Percentiles rank a stretch among this genome's conserved stretches.
Evolutionary conservation across 2,888 invertebrate species (phyloP).

Genomic region (Dicycla oo): DNA sequence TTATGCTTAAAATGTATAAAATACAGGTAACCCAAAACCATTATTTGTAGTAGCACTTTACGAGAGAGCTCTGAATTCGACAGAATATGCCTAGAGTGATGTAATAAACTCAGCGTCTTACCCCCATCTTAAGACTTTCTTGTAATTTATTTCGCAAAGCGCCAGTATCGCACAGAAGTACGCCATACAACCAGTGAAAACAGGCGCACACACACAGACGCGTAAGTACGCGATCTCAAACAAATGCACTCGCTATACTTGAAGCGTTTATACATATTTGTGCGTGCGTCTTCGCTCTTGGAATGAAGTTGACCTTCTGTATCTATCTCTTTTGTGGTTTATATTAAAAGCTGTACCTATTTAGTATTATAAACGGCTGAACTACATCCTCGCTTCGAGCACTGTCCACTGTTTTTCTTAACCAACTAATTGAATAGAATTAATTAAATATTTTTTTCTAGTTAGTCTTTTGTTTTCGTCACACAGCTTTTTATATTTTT

Average conservation of each 20-base stretch:
- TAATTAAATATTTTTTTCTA: slow-evolving; percentile 22
- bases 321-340: neutral
- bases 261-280: no score
- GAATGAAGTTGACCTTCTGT: neutral
- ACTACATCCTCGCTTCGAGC: slow-evolving; percentile 18
- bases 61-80: slow-evolving; percentile 21
- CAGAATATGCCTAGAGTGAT: slow-evolving; percentile 25
- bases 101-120: slow-evolving; percentile 26
- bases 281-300: neutral
- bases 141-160: slow-evolving; percentile 10
- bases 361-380: slow-evolving; percentile 22
- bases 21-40: slow-evolving; percentile 1
- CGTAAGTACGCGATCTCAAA: neutral
- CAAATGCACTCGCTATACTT: neutral
- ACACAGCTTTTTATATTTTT: neutral
- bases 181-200: neutral
- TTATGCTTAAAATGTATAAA: neutral
- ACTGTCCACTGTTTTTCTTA: slow-evolving; percentile 20
- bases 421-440: slow-evolving; percentile 24
- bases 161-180: neutral
- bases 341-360: slow-evolving; percentile 18
- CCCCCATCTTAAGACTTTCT: slow-evolving; percentile 13
- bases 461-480: slow-evolving; percentile 10
- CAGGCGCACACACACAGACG: no score
- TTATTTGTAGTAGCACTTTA: slow-evolving; percentile 19